Conservation (phyloP, 2,113 vertebrate genomes). For the Elgaria multicarinata region DNA sequence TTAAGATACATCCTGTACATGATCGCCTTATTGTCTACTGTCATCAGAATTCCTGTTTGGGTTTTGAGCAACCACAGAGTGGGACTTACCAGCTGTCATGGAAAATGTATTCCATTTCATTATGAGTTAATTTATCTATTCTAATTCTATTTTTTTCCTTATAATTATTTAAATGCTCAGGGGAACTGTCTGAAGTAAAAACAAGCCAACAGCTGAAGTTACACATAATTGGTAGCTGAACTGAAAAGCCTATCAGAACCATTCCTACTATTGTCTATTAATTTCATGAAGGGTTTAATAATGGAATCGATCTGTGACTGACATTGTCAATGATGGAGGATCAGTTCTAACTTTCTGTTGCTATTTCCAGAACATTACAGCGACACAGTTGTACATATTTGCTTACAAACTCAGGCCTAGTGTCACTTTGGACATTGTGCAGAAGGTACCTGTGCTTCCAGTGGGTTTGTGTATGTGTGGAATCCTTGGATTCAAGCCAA, state of each 20-base stretch:
- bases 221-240: constrained; percentile 84
- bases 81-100: constrained; percentile 87
- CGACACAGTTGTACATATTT: no score
- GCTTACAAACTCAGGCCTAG: neutral
- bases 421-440: neutral
- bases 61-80: constrained; percentile 77
- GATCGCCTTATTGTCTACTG: constrained; percentile 85
- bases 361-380: neutral
- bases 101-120: constrained; percentile 84
- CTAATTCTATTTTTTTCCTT: constrained; percentile 86
- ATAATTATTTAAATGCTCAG: constrained; percentile 85
- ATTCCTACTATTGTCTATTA: constrained; percentile 80
- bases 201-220: constrained; percentile 87
- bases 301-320: constrained; percentile 65
- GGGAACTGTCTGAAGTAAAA: constrained; percentile 86
- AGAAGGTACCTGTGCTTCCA: neutral
- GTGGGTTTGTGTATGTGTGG: neutral
- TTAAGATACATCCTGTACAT: constrained; percentile 83
- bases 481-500: neutral
- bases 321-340: constrained; percentile 46
- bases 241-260: constrained; percentile 82
- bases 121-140: constrained; percentile 89
- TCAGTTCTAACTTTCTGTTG: neutral
- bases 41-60: constrained; percentile 80
- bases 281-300: constrained; percentile 82